Conservation (phyloP, 2,888 invertebrate genomes). For the Caenorhabditis doughertyi region DNA sequence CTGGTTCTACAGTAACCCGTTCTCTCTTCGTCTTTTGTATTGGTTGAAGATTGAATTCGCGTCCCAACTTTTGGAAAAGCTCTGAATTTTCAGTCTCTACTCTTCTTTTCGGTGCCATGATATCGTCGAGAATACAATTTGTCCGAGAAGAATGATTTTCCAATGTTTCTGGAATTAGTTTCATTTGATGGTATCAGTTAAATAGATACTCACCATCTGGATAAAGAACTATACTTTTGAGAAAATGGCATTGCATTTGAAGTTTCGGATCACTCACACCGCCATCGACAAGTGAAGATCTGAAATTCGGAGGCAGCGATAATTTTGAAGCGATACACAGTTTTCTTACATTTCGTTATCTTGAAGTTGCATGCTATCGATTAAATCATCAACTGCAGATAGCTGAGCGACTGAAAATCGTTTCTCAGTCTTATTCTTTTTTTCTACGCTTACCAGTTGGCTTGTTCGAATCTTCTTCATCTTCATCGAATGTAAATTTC, state of each 20-base stretch:
- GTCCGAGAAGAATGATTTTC: constrained; percentile 12
- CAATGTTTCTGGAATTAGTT: constrained; percentile 18
- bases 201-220: constrained; percentile 16
- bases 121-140: constrained; percentile 21
- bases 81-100: constrained; percentile 17
- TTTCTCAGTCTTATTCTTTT: not conserved
- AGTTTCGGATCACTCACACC: constrained; percentile 60
- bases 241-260: constrained; percentile 64
- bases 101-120: constrained; percentile 34
- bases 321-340: not conserved
- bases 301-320: not conserved
- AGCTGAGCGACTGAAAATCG: constrained; percentile 53
- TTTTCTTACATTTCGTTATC: constrained; percentile 38
- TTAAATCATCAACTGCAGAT: constrained; percentile 64
- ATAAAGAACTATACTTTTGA: constrained; percentile 47
- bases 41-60: constrained; percentile 53
- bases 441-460: constrained; percentile 44
- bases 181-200: not conserved
- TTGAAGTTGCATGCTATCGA: constrained; percentile 60
- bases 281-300: constrained; percentile 37
- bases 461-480: constrained; percentile 34
- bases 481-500: constrained; percentile 34
- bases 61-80: constrained; percentile 36
- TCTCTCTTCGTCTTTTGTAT: constrained; percentile 48
- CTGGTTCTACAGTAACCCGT: constrained; percentile 39